Evolutionary conservation across 2,797 vertebrate species (phyloP), one percentile per base, ranked within the genome.

Genomic region (Carapus acus): DNA sequence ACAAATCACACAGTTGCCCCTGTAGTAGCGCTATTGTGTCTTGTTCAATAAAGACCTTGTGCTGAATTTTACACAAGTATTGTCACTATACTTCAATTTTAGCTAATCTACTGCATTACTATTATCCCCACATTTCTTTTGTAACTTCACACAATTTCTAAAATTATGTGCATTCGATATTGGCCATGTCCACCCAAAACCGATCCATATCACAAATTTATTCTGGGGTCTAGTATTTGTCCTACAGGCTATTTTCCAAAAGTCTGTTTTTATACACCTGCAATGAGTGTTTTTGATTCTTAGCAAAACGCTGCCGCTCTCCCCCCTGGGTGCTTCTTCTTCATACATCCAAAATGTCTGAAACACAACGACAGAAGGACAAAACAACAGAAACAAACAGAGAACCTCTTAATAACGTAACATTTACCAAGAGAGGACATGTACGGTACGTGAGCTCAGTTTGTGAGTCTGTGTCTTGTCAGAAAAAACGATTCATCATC

Each of bases 301-400:
- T 67, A 76, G 75, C 74, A 71, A 41, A 85, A 49, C 29, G 74
- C 67, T 21, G 73, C 70, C 43, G 76, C 81, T 51, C 69, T 78
- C n/a, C 86, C 85, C 21, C 83, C 84, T 23, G 83, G 79, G 60
- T 87, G 85, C 20, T 80, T 67, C 58, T 57, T 73, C 74, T 83
- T 86, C 75, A 73, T 86, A 71, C 82, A 83, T 60, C 87, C 87
- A 68, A 83, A 87, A 71, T 84, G 77, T 80, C 87, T 87, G 78
- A 49, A n/a, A n/a, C n/a, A n/a, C n/a, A n/a, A n/a, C n/a, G n/a
- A n/a, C n/a, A n/a, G n/a, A n/a, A n/a, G n/a, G n/a, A n/a, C n/a
- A n/a, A n/a, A n/a, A n/a, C n/a, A n/a, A n/a, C n/a, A n/a, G n/a
- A 80, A 83, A 81, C 76, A 79, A 74, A 79, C 49, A 36, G 59